Evolutionary conservation across 2,113 vertebrate genomes (phyloP).

Genomic region (Lipotes vexillifer): DNA sequence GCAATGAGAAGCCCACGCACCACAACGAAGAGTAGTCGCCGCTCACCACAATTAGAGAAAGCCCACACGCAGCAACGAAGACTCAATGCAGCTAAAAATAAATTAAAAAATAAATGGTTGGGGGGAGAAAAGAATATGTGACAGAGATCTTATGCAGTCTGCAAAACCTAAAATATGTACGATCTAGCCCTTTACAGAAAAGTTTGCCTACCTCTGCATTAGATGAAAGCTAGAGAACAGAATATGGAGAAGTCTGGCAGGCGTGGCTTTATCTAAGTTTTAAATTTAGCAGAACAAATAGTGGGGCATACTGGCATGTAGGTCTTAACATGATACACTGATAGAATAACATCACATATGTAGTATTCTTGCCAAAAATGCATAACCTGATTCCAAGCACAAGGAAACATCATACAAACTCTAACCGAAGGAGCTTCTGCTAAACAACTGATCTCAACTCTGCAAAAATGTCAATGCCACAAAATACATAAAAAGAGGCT

Average conservation of each 20-base stretch:
- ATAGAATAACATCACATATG: background rate
- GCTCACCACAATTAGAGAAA: too few relatives aligned
- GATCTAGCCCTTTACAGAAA: background rate
- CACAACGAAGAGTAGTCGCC: too few relatives aligned
- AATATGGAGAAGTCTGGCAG: background rate
- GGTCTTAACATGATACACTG: background rate
- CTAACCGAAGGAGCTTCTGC: background rate
- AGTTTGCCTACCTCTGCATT: background rate
- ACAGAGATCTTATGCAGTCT: background rate
- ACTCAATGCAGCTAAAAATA: too few relatives aligned
- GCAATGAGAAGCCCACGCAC: too few relatives aligned
- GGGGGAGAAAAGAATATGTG: background rate
- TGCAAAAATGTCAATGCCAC: background rate
- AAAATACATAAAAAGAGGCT: background rate
- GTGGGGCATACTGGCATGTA: too few relatives aligned
- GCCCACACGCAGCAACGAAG: too few relatives aligned
- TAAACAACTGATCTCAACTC: background rate
- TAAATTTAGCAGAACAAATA: background rate
- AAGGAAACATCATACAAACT: background rate
- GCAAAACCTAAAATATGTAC: background rate
- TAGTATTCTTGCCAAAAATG: background rate
- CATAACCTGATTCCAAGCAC: background rate
- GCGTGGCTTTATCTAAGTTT: background rate
- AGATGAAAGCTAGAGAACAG: background rate
- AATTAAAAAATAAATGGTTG: background rate